phyloP scores from a whole-genome alignment of 1,140 invertebrate genomes.

The Drosophila mauritiana region DNA sequence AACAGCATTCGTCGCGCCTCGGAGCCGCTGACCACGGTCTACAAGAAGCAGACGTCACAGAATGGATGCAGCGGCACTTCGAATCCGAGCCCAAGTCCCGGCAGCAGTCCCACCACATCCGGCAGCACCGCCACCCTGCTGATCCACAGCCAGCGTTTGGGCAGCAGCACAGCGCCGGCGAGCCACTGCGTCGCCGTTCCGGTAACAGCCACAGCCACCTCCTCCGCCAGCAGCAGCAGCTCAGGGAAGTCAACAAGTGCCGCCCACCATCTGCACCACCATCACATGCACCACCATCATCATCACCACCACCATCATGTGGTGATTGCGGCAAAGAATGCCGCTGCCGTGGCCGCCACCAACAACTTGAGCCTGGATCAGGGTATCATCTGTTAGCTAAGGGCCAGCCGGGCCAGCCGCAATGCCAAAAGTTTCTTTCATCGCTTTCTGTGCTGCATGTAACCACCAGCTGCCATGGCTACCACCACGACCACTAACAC shows the following conservation, averaged over 20 bases:
- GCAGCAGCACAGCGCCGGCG: constrained; percentile 20
- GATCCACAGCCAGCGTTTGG: constrained; percentile 39
- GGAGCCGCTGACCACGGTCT: constrained; percentile 63
- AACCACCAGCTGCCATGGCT: constrained; percentile 45
- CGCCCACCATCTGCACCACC: constrained; percentile 66
- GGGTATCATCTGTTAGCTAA: constrained; percentile 85
- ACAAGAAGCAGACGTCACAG: constrained; percentile 69
- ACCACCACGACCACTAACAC: constrained; percentile 5
- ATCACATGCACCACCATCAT: constrained; percentile 71
- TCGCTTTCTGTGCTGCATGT: constrained; percentile 84
- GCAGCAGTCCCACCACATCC: constrained; percentile 20
- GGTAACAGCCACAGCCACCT: constrained; percentile 17
- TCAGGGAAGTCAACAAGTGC: constrained; percentile 38
- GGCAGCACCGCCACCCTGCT: constrained; percentile 42
- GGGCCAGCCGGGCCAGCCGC: constrained; percentile 79
- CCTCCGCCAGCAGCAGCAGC: constrained; percentile 20
- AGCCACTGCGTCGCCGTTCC: constrained; percentile 3
- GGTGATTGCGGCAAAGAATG: constrained; percentile 70
- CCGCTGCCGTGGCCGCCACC: constrained; percentile 61
- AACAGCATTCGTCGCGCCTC: constrained; percentile 74
- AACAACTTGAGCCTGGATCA: constrained; percentile 82
- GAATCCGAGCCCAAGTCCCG: constrained; percentile 27
- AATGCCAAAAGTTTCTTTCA: constrained; percentile 85
- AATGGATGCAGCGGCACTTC: constrained; percentile 18
- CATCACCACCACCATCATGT: constrained; percentile 76